Percentiles rank a stretch among this genome's conserved stretches.
phyloP scores from a whole-genome alignment of 2,888 invertebrate genomes.

The Ectropis crepuscularia region DNA sequence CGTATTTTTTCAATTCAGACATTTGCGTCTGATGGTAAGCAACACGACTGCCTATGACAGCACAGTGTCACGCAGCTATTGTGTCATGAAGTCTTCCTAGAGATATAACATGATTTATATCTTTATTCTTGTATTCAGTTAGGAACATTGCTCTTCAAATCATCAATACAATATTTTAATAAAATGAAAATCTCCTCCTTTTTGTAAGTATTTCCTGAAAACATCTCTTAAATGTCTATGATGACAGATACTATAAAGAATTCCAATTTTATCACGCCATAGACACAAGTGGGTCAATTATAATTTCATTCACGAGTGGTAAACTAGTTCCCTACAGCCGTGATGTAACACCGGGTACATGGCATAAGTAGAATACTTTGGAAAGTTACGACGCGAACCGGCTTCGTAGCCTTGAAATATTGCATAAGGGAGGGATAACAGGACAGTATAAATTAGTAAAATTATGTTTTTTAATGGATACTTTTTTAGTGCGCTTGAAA shows the following conservation, averaged over 20 bases:
- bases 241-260: not conserved
- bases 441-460: constrained; percentile 18
- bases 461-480: not conserved
- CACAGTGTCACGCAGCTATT: no score
- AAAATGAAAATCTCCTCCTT: no score
- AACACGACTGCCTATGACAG: no score
- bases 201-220: no score
- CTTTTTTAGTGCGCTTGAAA: not conserved
- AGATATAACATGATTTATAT: no score
- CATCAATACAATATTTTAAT: no score
- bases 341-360: constrained; percentile 44
- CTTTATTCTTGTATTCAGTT: no score
- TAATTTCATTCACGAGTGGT: constrained; percentile 54
- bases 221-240: no score
- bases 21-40: no score
- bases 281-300: constrained; percentile 48
- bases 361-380: constrained; percentile 34
- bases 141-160: no score
- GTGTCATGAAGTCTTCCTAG: no score
- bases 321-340: constrained; percentile 56
- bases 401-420: constrained; percentile 36
- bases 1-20: no score
- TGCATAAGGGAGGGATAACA: constrained; percentile 31
- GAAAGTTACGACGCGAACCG: constrained; percentile 35
- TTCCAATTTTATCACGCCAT: constrained; percentile 5